Evolutionary conservation across 2,888 invertebrate genomes (phyloP), one percentile per base, ranked within the genome.

Genomic region (Strigamia maritima): DNA sequence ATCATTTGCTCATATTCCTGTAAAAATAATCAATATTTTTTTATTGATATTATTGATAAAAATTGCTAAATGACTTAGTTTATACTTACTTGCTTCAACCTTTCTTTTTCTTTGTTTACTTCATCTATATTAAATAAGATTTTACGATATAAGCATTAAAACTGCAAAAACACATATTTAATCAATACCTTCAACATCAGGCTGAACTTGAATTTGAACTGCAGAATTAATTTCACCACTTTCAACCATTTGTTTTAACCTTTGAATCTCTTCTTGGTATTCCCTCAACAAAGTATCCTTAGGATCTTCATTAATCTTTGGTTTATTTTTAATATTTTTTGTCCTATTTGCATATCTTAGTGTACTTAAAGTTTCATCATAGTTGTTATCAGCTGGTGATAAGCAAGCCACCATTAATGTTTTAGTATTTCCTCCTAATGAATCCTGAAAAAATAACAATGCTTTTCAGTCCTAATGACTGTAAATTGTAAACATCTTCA

Each of bases 371-470:
- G 94, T 93, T 86, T 95, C 94, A 81, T 93, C 93, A 82, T 93
- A 94, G 84, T 94, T 94, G 83, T 91, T 90, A 84, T 93, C 92
- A 0, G 93, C 92, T 0, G 94, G 94, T 26, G 93, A 93, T 1
- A 95, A 87, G 84, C 94, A 94, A 0, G 94, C 94, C 77, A 94
- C 91, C 94, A 95, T 95, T 77, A 95, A 85, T 0, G 95, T 95
- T 84, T 94, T 92, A 0, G 95, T 94, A 84, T 95, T 95, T 0
- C 95, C 95, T 4, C 95, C 93, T 6, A 93, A 86, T 6, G 93
- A 93, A 85, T 94, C 93, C 88, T 91, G 82, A 75, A 16, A 70
- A 70, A 12, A 70, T 8, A 70, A n/a, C 2, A 70, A n/a, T 26
- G 28, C 10, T 70, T 10, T 70, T 31, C 3, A 75, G n/a, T n/a